Conservation (phyloP, 2,113 vertebrate species). For the Myrmophylax atrothorax region DNA sequence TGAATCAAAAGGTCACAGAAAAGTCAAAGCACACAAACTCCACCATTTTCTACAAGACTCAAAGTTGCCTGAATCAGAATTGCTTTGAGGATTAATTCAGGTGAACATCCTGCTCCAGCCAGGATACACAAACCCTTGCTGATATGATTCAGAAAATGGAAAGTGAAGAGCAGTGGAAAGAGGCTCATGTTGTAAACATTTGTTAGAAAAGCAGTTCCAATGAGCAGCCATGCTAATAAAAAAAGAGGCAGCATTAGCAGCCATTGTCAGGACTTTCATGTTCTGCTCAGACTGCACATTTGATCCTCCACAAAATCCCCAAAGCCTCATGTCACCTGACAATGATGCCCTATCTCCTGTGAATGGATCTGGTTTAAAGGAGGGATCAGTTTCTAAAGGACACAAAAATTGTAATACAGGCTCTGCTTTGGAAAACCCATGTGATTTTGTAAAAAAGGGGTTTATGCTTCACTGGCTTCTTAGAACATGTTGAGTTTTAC, state of each 20-base stretch:
- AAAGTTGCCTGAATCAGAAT: background rate
- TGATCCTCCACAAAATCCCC: background rate
- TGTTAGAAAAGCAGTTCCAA: background rate
- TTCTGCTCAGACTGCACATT: background rate
- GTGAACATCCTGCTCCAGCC: background rate
- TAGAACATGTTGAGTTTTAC: conserved; percentile 22
- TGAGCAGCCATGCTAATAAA: background rate
- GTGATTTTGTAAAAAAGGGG: background rate
- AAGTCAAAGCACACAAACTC: background rate
- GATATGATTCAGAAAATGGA: background rate
- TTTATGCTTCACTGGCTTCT: background rate
- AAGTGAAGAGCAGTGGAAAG: background rate
- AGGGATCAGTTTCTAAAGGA: background rate
- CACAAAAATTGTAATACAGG: background rate
- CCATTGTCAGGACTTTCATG: background rate
- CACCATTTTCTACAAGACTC: background rate
- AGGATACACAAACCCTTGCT: fast-evolving
- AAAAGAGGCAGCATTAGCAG: background rate
- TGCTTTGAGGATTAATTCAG: background rate
- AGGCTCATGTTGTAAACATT: background rate
- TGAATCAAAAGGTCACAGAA: background rate
- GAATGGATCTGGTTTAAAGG: background rate
- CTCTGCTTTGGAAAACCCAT: background rate
- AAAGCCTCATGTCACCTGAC: background rate
- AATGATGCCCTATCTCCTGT: background rate